These are phyloP conservation scores for Scaptomyza hsui DNA, from an alignment of 1,140 invertebrate species.

Conservation along the genomic window DNA sequence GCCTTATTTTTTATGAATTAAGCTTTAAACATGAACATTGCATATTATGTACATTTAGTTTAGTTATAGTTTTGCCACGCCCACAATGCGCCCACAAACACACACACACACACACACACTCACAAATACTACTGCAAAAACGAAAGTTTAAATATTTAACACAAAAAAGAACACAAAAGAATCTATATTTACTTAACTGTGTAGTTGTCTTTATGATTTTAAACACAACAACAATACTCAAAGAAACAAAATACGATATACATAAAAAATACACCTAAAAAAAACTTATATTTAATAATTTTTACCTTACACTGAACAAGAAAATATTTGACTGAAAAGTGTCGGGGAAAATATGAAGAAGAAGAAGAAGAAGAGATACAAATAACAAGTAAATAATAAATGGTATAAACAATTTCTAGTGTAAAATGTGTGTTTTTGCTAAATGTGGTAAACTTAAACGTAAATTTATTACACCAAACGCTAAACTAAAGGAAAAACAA, in stretches of 20 bases:
- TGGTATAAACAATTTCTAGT: slow-evolving; percentile 74
- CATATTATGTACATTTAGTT: slow-evolving; percentile 37
- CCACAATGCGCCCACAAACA: slow-evolving; percentile 43
- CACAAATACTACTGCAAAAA: slow-evolving; percentile 33
- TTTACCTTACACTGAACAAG: slow-evolving; percentile 74
- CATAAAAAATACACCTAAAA: slow-evolving; percentile 27
- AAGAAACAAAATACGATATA: slow-evolving; percentile 55
- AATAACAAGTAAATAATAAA: slow-evolving; percentile 56
- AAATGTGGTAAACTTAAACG: slow-evolving; percentile 78
- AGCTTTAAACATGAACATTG: slow-evolving; percentile 60
- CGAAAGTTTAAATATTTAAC: slow-evolving; percentile 42
- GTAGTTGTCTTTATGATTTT: slow-evolving; percentile 79
- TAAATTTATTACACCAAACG: slow-evolving; percentile 74
- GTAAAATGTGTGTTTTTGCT: slow-evolving; percentile 82
- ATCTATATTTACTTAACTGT: slow-evolving; percentile 58
- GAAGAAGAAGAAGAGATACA: slow-evolving; percentile 39
- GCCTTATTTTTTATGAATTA: slow-evolving; percentile 76
- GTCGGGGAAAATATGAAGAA: slow-evolving; percentile 56
- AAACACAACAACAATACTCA: slow-evolving; percentile 71
- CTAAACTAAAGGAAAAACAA: slow-evolving; percentile 52
- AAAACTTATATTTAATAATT: slow-evolving; percentile 53
- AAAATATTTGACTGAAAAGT: slow-evolving; percentile 81
- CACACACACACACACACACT: slow-evolving; percentile 13
- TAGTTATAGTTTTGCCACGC: slow-evolving; percentile 70
- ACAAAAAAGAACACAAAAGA: slow-evolving; percentile 22